Conservation (phyloP, 2,888 invertebrate genomes). For the Phaonia tiefii region DNA sequence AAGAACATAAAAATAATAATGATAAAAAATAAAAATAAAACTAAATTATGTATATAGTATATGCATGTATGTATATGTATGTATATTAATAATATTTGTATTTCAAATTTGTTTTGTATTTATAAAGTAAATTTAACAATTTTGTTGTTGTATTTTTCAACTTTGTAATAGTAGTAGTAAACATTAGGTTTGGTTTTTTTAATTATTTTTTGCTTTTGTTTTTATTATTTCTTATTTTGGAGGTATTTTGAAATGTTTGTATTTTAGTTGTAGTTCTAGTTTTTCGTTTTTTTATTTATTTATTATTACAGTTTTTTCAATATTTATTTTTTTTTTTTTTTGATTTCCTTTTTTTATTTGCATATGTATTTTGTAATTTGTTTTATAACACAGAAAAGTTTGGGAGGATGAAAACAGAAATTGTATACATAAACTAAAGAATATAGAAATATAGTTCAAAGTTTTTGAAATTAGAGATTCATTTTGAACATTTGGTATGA, state of each 20-base stretch:
- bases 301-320: not conserved
- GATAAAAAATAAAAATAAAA: conserved; percentile 40
- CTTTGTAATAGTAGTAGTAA: conserved; percentile 66
- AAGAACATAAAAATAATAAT: conserved; percentile 48
- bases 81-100: conserved; percentile 32
- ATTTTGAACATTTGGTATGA: conserved; percentile 5
- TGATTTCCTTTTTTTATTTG: not conserved
- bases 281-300: conserved; percentile 46
- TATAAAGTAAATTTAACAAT: conserved; percentile 63
- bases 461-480: conserved; percentile 12
- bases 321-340: conserved; percentile 29
- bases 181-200: conserved; percentile 60
- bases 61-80: too few species aligned
- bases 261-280: conserved; percentile 65
- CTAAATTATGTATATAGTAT: conserved; percentile 18
- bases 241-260: conserved; percentile 68
- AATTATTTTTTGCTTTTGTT: conserved; percentile 51
- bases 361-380: conserved; percentile 41
- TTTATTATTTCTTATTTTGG: conserved; percentile 59
- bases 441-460: too few species aligned
- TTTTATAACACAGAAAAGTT: conserved; percentile 31
- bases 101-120: conserved; percentile 39
- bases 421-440: too few species aligned
- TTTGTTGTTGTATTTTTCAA: conserved; percentile 33
- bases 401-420: not conserved